Percentiles rank a stretch among this genome's conserved stretches.
Evolutionary conservation across 2,888 invertebrate genomes (phyloP).

Genomic region (Amblyjoppa fuscipennis): DNA sequence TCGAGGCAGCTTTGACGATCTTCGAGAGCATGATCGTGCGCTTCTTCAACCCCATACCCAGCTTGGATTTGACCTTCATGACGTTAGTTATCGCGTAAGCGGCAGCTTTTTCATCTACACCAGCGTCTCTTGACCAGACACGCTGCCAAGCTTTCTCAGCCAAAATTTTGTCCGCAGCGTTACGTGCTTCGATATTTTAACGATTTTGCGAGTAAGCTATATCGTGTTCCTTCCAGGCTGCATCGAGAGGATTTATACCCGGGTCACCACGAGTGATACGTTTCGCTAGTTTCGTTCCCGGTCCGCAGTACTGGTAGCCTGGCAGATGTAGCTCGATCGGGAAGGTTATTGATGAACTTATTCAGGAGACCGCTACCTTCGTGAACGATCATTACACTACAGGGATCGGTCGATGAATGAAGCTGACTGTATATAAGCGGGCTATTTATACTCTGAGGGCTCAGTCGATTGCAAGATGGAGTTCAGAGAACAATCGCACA

Average conservation of each 20-base stretch:
- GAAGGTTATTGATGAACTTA: slow-evolving; percentile 1
- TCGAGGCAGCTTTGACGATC: too few relatives aligned
- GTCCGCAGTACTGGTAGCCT: neutral
- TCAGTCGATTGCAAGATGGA: too few relatives aligned
- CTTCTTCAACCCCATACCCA: slow-evolving; percentile 24
- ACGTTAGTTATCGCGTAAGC: slow-evolving; percentile 12
- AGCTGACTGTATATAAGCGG: neutral
- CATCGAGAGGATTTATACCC: too few relatives aligned
- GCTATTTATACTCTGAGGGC: too few relatives aligned
- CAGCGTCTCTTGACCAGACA: too few relatives aligned
- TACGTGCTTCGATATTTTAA: neutral
- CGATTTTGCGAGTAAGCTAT: slow-evolving; percentile 2
- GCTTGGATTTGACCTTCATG: slow-evolving; percentile 17
- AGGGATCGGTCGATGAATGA: neutral
- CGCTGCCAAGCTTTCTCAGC: too few relatives aligned
- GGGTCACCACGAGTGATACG: neutral
- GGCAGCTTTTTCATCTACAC: too few relatives aligned
- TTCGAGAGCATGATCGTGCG: neutral
- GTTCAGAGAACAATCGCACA: too few relatives aligned
- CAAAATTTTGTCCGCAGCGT: neutral
- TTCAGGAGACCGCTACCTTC: slow-evolving; percentile 8
- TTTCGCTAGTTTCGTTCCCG: neutral
- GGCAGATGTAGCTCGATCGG: neutral
- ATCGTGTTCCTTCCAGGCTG: neutral
- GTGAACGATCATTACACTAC: slow-evolving; percentile 24